These are phyloP conservation scores for Bombus pascuorum DNA, from an alignment of 1,140 invertebrate species.

Conservation along the genomic window DNA sequence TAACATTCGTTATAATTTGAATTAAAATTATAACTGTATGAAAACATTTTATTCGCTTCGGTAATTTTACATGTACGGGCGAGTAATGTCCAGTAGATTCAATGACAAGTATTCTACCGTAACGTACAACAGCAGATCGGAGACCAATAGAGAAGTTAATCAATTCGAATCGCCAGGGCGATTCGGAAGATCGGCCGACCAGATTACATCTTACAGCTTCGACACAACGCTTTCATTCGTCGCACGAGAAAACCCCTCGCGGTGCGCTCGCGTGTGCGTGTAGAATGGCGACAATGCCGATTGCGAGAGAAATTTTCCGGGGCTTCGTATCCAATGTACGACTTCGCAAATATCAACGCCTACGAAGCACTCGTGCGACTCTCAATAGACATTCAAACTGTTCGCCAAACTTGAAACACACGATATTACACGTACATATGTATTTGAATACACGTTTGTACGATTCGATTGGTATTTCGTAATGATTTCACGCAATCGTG, in stretches of 20 bases:
- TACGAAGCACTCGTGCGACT: not conserved
- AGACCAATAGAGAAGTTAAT: constrained; percentile 55
- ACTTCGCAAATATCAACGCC: constrained; percentile 47
- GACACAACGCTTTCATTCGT: constrained; percentile 23
- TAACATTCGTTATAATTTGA: not conserved
- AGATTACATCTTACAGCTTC: constrained; percentile 59
- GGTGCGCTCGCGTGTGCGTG: constrained; percentile 50
- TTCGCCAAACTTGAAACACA: constrained; percentile 2
- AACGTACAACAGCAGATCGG: constrained; percentile 5
- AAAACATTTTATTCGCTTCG: not conserved
- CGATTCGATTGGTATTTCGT: not conserved
- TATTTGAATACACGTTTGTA: not conserved
- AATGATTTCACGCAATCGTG: not conserved
- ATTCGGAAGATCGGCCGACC: constrained; percentile 59
- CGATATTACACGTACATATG: not conserved
- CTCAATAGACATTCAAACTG: not conserved
- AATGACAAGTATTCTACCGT: not conserved
- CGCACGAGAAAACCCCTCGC: constrained; percentile 26
- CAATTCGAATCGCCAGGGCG: constrained; percentile 63
- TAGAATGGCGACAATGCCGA: constrained; percentile 51
- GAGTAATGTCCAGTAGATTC: not conserved
- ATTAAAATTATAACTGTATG: not conserved
- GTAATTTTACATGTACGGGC: not conserved
- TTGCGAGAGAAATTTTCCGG: constrained; percentile 46
- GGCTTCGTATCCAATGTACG: constrained; percentile 55